Evolutionary conservation across 2,888 invertebrate genomes (phyloP).

Genomic region (Rapana venosa): DNA sequence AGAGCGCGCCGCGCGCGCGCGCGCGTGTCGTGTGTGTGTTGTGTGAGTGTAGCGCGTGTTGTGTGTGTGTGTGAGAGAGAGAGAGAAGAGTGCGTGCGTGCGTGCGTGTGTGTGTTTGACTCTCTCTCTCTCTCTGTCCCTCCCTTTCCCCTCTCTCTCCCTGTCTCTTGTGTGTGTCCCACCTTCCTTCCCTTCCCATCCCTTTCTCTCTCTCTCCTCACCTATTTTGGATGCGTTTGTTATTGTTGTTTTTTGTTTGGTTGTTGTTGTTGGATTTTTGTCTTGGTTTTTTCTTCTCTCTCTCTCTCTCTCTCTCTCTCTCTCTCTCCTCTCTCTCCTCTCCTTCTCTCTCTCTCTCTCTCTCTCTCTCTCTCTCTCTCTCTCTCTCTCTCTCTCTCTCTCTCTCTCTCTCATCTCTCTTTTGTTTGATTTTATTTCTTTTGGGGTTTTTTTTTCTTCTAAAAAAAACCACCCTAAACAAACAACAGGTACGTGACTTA

Average conservation of each 20-base stretch:
- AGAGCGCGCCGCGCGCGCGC: no score
- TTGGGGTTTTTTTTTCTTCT: no score
- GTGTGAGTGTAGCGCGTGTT: no score
- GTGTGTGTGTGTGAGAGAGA: no score
- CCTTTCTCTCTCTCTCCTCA: neutral
- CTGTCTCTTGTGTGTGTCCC: neutral
- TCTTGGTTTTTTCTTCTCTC: neutral
- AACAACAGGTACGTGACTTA: no score
- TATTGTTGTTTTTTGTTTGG: no score
- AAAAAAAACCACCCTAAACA: no score
- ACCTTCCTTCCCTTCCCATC: neutral
- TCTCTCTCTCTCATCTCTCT: neutral
- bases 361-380: slow-evolving; percentile 31
- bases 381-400: slow-evolving; percentile 29
- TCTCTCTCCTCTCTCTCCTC: neutral
- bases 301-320: slow-evolving; percentile 22
- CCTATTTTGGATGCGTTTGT: no score
- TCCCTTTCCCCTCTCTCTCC: no score
- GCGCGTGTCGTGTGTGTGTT: no score
- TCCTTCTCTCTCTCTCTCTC: slow-evolving; percentile 27
- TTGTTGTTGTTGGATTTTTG: neutral
- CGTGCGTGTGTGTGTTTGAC: neutral
- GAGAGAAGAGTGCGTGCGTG: no score
- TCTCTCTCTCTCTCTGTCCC: neutral
- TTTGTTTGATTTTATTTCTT: neutral